Percentiles rank a stretch among this genome's conserved stretches.
Evolutionary conservation across 2,113 vertebrate genomes (phyloP).

Genomic region (Cheirogaleus medius): DNA sequence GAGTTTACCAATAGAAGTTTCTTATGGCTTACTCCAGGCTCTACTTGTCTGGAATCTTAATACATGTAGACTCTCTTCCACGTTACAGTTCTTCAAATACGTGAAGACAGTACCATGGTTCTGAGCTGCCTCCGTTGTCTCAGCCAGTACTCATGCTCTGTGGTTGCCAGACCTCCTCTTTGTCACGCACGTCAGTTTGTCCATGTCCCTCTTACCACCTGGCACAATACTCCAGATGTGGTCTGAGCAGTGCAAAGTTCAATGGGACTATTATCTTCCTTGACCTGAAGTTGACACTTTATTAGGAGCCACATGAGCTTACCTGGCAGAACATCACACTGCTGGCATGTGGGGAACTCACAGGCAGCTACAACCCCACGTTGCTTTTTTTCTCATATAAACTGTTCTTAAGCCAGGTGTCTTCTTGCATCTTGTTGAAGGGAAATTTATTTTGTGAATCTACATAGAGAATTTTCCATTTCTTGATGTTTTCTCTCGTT

Average conservation of each 20-base stretch:
- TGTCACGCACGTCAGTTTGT: not conserved
- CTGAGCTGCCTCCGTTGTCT: not conserved
- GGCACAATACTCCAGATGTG: not conserved
- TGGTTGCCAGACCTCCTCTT: not conserved
- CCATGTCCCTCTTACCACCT: not conserved
- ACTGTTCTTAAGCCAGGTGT: not conserved
- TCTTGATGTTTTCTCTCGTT: not conserved
- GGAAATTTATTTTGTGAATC: not conserved
- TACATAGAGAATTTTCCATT: not conserved
- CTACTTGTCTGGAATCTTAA: not conserved
- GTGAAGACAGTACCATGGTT: not conserved
- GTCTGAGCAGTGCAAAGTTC: not conserved
- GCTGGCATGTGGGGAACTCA: not conserved
- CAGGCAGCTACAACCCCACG: not conserved
- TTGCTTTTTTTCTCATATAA: not conserved
- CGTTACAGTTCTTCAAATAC: not conserved
- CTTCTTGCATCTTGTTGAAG: not conserved
- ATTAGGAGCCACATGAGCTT: not conserved
- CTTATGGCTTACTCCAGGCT: not conserved
- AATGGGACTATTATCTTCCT: not conserved
- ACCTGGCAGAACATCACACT: not conserved
- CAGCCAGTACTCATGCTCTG: not conserved
- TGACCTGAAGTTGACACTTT: not conserved
- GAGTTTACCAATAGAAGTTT: not conserved
- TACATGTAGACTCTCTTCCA: not conserved